Base-by-base conservation (phyloP, 2,797 vertebrate genomes). In the Malacoraja senta region DNA sequence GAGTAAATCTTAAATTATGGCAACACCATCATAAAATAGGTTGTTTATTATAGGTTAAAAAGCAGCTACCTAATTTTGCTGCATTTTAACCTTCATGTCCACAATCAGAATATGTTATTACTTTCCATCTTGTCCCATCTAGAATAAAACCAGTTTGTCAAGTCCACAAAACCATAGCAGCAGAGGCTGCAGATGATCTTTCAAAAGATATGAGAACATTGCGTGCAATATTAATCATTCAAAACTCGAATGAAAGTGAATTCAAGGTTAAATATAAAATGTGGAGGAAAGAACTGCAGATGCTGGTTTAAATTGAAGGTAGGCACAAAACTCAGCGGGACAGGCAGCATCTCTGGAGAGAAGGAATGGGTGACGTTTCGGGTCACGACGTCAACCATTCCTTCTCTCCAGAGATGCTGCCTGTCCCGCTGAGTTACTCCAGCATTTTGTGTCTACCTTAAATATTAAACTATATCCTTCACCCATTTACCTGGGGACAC, bases 1-100 rank as follows among this genome's bases (percentile, higher is more conserved):
- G 4, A 79, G 24, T 78, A n/a, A 3, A 78, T 78, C n/a, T 78
- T 78, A 32, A 26, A 95, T 94, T 95, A 95, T 94, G 94, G 95
- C 79, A 92, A 94, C 94, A 93, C 32, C 93, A 94, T 92, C 93
- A 74, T 93, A 93, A 71, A 7, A 94, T 94, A 93, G 93, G 94
- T 94, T 94, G 94, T 93, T 68, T 94, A 86, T 93, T 94, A 38
- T 83, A 8, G 86, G 83, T 91, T 93, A 84, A 35, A 68, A 32
- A 58, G 24, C 44, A 26, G 58, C 9, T 2, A 61, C 29, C 76
- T 78, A 58, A 26, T 12, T 61, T 58, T 58, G 21, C 58, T 8
- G 21, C 10, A 26, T 83, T 26, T 4, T 74, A 74, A 26, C 10
- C 2, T 61, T 61, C 10, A 84, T 29, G 8, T 58, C 24, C 10